Conservation (phyloP, 2,797 vertebrate species). For the Furcifer pardalis region DNA sequence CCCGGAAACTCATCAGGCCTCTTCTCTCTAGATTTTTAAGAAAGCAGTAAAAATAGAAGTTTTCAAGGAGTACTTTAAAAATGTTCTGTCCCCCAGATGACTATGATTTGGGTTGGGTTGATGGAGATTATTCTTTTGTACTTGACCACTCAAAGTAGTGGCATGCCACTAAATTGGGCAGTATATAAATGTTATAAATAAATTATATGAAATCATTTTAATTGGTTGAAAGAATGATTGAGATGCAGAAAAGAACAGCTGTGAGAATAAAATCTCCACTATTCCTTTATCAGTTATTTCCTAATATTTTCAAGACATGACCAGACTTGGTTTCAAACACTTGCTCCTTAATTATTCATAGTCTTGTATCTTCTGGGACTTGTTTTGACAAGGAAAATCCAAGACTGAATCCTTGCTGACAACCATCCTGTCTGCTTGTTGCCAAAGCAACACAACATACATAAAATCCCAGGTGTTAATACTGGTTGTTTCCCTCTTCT, state of each 20-base stretch:
- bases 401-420: not conserved
- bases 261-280: not conserved
- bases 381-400: not conserved
- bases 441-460: not conserved
- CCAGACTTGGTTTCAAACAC: constrained; percentile 17
- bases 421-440: constrained; percentile 1
- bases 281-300: constrained; percentile 1
- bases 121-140: too few species aligned
- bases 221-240: not conserved
- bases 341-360: constrained; percentile 23
- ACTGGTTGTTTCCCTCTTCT: not conserved
- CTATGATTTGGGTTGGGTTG: too few species aligned
- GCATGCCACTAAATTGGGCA: too few species aligned
- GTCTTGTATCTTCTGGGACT: not conserved
- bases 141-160: too few species aligned
- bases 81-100: too few species aligned
- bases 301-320: constrained; percentile 20
- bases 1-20: too few species aligned
- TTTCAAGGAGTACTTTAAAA: too few species aligned
- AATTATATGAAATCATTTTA: constrained; percentile 33
- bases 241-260: not conserved
- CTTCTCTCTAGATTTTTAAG: too few species aligned
- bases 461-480: not conserved
- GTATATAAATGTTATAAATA: too few species aligned
- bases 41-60: too few species aligned